Evolutionary conservation across 1,140 invertebrate species (phyloP).

Genomic region (Acyrthosiphon pisum): DNA sequence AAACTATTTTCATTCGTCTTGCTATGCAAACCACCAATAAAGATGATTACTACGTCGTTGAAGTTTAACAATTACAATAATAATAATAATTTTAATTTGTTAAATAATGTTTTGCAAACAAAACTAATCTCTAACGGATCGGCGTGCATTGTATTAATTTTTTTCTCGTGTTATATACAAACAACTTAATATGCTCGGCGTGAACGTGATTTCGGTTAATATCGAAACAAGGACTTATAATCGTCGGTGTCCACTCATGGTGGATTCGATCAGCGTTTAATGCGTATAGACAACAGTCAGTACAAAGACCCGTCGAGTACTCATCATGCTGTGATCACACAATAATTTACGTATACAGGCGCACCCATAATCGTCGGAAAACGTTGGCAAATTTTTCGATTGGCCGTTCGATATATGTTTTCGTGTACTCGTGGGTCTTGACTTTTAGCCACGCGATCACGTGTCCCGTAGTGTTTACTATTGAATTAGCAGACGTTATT

Average conservation of each 20-base stretch:
- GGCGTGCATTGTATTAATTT: neutral
- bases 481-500: neutral
- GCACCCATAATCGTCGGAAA: neutral
- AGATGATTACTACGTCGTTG: too few relatives aligned
- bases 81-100: neutral
- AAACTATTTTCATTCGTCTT: too few relatives aligned
- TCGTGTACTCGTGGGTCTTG: neutral
- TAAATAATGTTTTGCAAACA: neutral
- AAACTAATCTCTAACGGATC: neutral
- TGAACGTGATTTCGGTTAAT: neutral
- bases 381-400: neutral
- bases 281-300: neutral
- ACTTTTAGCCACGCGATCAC: neutral
- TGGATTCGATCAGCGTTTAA: neutral
- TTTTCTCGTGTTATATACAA: neutral
- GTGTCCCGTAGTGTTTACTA: neutral
- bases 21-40: too few relatives aligned
- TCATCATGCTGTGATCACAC: neutral
- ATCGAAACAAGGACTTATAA: neutral
- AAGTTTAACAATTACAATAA: too few relatives aligned
- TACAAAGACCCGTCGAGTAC: neutral
- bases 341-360: neutral
- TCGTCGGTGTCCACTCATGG: neutral
- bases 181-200: neutral
- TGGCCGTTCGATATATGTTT: neutral